Evolutionary conservation across 2,888 invertebrate species (phyloP).

Genomic region (Anodontia alba): DNA sequence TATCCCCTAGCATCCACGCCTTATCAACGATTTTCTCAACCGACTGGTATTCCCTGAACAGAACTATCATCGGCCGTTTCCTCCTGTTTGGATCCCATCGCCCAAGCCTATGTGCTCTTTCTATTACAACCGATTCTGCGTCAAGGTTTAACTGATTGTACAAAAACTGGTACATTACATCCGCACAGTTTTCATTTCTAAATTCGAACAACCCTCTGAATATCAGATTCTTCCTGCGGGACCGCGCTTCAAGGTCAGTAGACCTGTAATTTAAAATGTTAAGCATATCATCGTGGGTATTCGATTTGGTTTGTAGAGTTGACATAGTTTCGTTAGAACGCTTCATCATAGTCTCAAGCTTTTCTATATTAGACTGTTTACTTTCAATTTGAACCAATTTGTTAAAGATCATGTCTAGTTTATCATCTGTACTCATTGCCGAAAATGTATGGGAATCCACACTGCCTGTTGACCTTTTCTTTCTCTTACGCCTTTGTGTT

Average conservation of each 20-base stretch:
- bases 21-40: background rate
- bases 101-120: background rate
- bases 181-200: background rate
- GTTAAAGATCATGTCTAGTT: no score
- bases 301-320: no score
- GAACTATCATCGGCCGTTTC: background rate
- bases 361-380: no score
- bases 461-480: no score
- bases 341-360: no score
- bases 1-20: background rate
- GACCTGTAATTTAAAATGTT: background rate
- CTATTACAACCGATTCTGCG: background rate
- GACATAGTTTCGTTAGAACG: no score
- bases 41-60: background rate
- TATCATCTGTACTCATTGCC: no score
- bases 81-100: background rate
- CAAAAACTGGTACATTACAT: background rate
- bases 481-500: no score
- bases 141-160: background rate
- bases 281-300: background rate
- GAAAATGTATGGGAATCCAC: no score
- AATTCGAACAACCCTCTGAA: background rate
- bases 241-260: background rate
- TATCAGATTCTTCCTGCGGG: background rate
- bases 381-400: no score